Evolutionary conservation across 2,888 invertebrate species (phyloP), one percentile per base, ranked within the genome.

Genomic region (Microctonus brassicae): DNA sequence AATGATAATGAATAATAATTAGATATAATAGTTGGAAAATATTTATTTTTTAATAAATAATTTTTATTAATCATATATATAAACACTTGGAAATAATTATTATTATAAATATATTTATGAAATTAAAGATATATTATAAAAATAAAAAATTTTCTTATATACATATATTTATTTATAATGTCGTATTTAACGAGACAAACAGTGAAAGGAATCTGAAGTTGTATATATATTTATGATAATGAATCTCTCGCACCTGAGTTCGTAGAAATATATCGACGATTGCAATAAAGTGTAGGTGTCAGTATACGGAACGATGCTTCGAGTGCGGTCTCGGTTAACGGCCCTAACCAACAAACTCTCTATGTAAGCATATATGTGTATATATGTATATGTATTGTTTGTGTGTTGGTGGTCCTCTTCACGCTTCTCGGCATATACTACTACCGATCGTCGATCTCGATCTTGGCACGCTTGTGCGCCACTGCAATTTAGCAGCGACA

Each of bases 261-360:
- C 64, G 53, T 64, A 64, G 64, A 64, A 64, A 64, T 64, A 55
- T 55, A 64, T 64, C 64, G 64, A 33, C 64, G 47, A 33, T 47
- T 64, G 64, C 33, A 64, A 64, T 64, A 64, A 53, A 64, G 64
- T 64, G 64, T 64, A 64, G 64, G 64, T 64, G 64, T 64, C 53
- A 64, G 29, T 64, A 33, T 52, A 22, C 55, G 55, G 47, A 24
- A 55, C 47, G 64, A 64, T 62, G 39, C 64, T 64, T 64, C 53
- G 64, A 64, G 64, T 64, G 64, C 64, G 64, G 64, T 64, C 64
- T 26, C 29, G 33, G 33, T 33, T 58, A 58, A 58, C 58, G 33
- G 58, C 58, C 13, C 7, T 33, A 47, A 47, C 47, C 47, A 47
- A 47, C 47, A 47, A 17, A 17, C 17, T 24, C n/a, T n/a, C 2